A percentile compares a stretch with the other conserved stretches of the same genome.
Evolutionary conservation across 2,888 invertebrate genomes (phyloP).

Genomic region (Brachypalpus laphriformis): DNA sequence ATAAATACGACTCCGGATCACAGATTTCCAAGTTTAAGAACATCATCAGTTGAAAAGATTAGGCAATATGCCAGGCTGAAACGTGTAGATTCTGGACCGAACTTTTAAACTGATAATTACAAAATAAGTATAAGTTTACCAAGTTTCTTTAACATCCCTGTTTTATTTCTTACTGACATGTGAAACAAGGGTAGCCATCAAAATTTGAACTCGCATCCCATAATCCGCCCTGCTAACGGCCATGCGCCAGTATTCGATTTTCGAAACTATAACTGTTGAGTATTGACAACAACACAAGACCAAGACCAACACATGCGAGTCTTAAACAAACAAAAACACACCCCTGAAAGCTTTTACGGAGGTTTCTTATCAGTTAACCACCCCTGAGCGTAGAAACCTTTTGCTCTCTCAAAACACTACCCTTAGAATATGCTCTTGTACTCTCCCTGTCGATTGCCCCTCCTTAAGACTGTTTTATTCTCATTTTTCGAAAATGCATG

Average conservation of each 20-base stretch:
- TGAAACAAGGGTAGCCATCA: constrained; percentile 51
- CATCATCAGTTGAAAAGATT: too few species aligned
- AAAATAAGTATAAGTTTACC: too few species aligned
- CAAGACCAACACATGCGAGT: constrained; percentile 38
- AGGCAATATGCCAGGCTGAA: too few species aligned
- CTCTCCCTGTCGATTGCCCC: background rate
- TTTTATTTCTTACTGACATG: background rate
- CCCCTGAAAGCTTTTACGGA: constrained; percentile 64
- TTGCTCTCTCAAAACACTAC: background rate
- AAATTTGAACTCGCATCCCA: constrained; percentile 54
- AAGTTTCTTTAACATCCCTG: constrained; percentile 55
- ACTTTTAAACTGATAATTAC: too few species aligned
- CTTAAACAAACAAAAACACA: constrained; percentile 74
- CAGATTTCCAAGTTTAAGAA: too few species aligned
- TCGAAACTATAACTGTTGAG: constrained; percentile 74
- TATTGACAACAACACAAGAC: constrained; percentile 71
- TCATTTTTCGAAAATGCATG: constrained; percentile 65
- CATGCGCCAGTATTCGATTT: constrained; percentile 59
- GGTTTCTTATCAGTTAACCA: constrained; percentile 66
- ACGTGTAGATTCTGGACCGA: too few species aligned
- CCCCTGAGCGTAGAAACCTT: constrained; percentile 31
- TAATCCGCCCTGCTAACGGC: constrained; percentile 58
- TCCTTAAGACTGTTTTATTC: background rate
- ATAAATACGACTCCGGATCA: too few species aligned
- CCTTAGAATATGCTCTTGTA: constrained; percentile 2